Conservation (phyloP, 2,797 vertebrate species). For the Pantherophis alleghaniensis region DNA sequence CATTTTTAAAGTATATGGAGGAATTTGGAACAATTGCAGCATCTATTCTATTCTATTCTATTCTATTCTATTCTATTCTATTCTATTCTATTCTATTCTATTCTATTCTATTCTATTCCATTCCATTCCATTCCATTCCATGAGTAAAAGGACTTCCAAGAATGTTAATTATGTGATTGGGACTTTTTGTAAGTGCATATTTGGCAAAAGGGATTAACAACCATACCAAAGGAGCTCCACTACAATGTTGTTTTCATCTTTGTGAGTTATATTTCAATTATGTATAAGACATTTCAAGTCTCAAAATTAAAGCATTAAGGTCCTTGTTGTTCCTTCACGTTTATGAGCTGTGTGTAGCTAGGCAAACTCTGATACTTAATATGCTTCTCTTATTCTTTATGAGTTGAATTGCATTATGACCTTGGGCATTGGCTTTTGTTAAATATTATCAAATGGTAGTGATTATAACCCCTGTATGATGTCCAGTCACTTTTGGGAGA, state of each 20-base stretch:
- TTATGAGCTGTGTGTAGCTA: background rate
- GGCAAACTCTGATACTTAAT: background rate
- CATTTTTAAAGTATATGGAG: rapidly evolving
- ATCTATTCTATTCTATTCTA: background rate
- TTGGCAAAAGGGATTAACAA: background rate
- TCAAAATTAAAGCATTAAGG: background rate
- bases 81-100: background rate
- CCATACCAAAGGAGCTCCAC: background rate
- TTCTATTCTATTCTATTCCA: no score
- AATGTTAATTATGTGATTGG: background rate
- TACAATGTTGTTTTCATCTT: background rate
- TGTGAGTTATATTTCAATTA: background rate
- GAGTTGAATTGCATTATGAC: background rate
- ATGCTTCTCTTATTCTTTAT: background rate
- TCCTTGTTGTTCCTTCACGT: background rate
- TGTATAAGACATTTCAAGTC: background rate
- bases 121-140: no score
- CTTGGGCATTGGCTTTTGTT: background rate
- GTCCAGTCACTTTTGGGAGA: background rate
- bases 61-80: no score
- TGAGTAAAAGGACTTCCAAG: background rate
- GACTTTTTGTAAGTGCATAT: background rate
- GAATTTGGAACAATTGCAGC: background rate
- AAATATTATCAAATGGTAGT: background rate
- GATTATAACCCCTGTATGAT: background rate